These are phyloP conservation scores for Ophiodon elongatus DNA, from an alignment of 2,113 vertebrate genomes.

Conservation along the genomic window DNA sequence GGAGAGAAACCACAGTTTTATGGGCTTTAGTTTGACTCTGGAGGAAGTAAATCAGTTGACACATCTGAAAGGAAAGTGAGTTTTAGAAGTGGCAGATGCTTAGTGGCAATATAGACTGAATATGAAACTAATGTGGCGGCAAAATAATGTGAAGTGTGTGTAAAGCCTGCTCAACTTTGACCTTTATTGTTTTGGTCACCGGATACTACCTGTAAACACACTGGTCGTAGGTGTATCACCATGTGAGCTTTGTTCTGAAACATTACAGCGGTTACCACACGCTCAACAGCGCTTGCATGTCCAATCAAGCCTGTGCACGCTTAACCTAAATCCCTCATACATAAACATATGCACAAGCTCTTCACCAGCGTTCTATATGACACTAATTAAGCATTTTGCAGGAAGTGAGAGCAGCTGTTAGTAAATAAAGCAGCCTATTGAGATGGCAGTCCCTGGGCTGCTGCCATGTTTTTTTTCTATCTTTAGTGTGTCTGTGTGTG, in stretches of 20 bases:
- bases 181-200: constrained; percentile 52
- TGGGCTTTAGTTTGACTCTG: constrained; percentile 41
- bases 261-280: not conserved
- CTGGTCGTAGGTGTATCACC: constrained; percentile 11
- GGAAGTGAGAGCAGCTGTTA: constrained; percentile 83
- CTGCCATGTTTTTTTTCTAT: constrained; percentile 87
- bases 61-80: constrained; percentile 32
- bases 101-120: constrained; percentile 19
- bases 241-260: not conserved
- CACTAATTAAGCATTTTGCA: constrained; percentile 40
- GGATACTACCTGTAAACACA: constrained; percentile 33
- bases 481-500: constrained; percentile 81
- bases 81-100: constrained; percentile 8
- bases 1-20: constrained; percentile 38
- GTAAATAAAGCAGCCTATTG: constrained; percentile 89
- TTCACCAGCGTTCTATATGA: constrained; percentile 30
- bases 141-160: constrained; percentile 9
- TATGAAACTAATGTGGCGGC: constrained; percentile 16
- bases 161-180: constrained; percentile 37
- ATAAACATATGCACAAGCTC: constrained; percentile 30
- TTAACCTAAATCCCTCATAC: constrained; percentile 7
- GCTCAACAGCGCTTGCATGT: constrained; percentile 3
- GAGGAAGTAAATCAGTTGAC: constrained; percentile 37
- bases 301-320: not conserved
- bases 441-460: constrained; percentile 63